phyloP scores from a whole-genome alignment of 2,113 vertebrate species.

The Baryphthengus martii region DNA sequence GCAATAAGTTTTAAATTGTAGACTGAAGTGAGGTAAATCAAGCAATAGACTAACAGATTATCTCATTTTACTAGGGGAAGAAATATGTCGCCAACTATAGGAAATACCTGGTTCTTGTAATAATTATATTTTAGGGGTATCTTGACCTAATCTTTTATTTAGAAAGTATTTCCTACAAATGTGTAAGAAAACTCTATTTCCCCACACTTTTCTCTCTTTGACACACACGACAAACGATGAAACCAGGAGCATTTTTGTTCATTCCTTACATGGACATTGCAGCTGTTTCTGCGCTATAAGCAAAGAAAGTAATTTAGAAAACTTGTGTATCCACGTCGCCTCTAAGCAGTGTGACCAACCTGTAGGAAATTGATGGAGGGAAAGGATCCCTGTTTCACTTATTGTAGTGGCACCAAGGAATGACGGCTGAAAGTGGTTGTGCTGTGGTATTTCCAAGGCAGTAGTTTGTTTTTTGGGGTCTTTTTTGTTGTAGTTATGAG shows the following conservation, averaged over 20 bases:
- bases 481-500: neutral
- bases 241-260: neutral
- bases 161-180: neutral
- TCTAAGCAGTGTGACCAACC: neutral
- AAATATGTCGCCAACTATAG: neutral
- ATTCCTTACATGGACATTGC: neutral
- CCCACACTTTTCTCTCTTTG: neutral
- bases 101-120: neutral
- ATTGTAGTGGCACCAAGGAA: neutral
- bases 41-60: neutral
- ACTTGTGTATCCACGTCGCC: neutral
- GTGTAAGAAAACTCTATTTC: neutral
- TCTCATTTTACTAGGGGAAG: neutral
- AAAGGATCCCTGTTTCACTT: neutral
- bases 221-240: neutral
- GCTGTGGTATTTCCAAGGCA: neutral
- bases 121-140: neutral
- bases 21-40: neutral
- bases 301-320: neutral
- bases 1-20: neutral
- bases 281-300: neutral
- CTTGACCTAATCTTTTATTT: neutral
- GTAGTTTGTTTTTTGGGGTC: neutral
- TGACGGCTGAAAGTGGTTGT: neutral
- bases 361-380: neutral